These are phyloP conservation scores for Ictidomys tridecemlineatus DNA, from an alignment of 2,113 vertebrate species.

Conservation along the genomic window DNA sequence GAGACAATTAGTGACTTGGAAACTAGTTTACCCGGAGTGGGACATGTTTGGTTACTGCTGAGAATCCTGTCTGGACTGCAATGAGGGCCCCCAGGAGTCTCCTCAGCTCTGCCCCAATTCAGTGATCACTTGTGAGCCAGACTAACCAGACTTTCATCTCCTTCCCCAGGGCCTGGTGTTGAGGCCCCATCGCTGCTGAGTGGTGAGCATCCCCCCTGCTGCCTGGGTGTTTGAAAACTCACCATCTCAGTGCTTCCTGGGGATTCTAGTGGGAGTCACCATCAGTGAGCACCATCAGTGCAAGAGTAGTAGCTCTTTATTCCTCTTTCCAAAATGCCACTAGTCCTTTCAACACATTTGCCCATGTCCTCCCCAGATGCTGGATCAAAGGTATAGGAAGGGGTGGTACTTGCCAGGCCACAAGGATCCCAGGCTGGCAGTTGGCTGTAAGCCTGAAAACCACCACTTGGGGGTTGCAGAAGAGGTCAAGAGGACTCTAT, in stretches of 20 bases:
- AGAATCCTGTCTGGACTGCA: neutral
- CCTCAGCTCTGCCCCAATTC: neutral
- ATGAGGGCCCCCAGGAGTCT: accelerated
- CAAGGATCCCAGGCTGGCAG: neutral
- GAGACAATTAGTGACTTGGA: neutral
- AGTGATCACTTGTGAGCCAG: neutral
- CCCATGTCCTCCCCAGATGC: neutral
- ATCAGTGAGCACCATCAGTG: too few relatives aligned
- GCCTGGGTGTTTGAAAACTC: neutral
- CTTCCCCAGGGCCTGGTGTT: neutral
- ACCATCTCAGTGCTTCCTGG: neutral
- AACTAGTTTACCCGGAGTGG: neutral
- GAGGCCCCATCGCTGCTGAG: neutral
- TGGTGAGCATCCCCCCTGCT: neutral
- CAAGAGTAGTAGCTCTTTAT: neutral
- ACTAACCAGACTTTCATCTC: neutral
- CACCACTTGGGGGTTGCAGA: neutral
- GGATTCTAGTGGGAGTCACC: neutral
- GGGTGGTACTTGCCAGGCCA: neutral
- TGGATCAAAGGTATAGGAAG: neutral
- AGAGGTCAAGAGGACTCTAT: accelerated
- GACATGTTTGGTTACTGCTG: neutral
- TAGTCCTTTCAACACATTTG: neutral
- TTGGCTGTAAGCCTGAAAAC: neutral
- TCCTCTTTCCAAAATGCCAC: neutral